These are phyloP conservation scores for Speoplatyrhinus poulsoni DNA, from an alignment of 2,113 vertebrate species.

Conservation along the genomic window DNA sequence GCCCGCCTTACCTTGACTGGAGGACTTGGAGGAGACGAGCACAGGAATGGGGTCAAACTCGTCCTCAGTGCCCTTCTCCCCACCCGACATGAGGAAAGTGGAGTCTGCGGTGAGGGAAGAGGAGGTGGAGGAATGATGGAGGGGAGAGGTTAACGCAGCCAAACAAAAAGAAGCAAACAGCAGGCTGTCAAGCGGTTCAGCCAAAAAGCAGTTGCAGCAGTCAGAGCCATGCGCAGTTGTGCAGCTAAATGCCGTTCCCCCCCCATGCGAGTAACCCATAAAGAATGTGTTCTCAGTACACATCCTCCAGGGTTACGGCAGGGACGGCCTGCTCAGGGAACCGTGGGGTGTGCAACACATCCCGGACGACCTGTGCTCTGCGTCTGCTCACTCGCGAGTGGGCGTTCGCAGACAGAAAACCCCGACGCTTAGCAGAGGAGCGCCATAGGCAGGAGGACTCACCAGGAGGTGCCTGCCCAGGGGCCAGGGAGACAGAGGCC, in stretches of 20 bases:
- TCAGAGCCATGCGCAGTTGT: conserved; percentile 44
- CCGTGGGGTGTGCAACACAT: no score
- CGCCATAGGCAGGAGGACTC: conserved; percentile 64
- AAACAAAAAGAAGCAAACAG: conserved; percentile 29
- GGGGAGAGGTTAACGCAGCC: conserved; percentile 45
- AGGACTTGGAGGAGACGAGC: conserved; percentile 96
- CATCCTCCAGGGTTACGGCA: neutral
- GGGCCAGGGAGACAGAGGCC: conserved; percentile 74
- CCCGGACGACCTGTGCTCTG: conserved; percentile 2
- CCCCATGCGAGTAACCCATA: conserved; percentile 1
- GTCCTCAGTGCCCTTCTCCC: conserved; percentile 90
- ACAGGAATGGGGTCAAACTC: conserved; percentile 99
- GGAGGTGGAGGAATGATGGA: conserved; percentile 54
- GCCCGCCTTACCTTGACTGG: conserved; percentile 92
- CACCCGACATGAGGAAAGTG: conserved; percentile 91
- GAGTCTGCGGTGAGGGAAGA: conserved; percentile 85
- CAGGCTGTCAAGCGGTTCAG: conserved; percentile 42
- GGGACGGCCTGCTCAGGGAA: no score
- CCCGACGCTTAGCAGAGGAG: conserved; percentile 1
- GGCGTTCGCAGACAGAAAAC: conserved; percentile 5
- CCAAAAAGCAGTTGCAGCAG: conserved; percentile 31
- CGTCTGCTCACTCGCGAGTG: neutral
- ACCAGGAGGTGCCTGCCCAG: conserved; percentile 87
- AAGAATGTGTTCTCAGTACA: conserved; percentile 11
- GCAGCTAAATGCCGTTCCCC: conserved; percentile 32